Evolutionary conservation across 2,888 invertebrate species (phyloP), one percentile per base, ranked within the genome.

Genomic region (Eubasilissa splendida): DNA sequence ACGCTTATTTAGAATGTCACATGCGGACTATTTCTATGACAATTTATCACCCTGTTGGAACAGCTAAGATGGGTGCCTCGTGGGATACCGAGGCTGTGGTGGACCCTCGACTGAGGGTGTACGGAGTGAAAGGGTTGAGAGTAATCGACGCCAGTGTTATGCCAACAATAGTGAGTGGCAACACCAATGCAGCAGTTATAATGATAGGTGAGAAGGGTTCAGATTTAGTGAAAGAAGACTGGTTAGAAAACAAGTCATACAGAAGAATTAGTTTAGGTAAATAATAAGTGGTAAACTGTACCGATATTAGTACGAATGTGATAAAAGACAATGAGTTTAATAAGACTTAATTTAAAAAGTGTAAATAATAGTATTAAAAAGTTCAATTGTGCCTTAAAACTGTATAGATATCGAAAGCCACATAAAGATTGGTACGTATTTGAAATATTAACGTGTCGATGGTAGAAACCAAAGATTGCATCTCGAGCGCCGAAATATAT

Each of bases 191-290:
- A 0, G 96, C 97, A 0, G 94, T 94, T n/a, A 96, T 97, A 74
- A 97, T 97, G 97, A 95, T 97, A 53, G 97, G 93, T 0, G 97
- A 97, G 86, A 97, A 96, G 87, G 96, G 96, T 5, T 92, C 96
- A 0, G 97, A 96, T 89, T 89, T 96, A 85, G 93, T 96, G 80
- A 96, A 96, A 87, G 93, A 94, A 87, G 96, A 96, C 87, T 96
- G 96, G 96, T 86, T 93, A 84, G 85, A 88, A 85, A 73, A 83
- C 85, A 82, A 42, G 76, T 77, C 82, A 31, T 83, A 82, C 50
- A 68, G 63, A 75, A 78, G 52, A 42, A 68, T 10, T 50, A 66
- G 52, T 5, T 22, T 63, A 63, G 42, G 42, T 42, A 42, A 42
- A 42, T 42, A 42, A 42, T 42, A 42, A 42, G 42, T 42, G 42